phyloP scores from a whole-genome alignment of 64 coral and sea anemone species.

The Montipora capricornis region DNA sequence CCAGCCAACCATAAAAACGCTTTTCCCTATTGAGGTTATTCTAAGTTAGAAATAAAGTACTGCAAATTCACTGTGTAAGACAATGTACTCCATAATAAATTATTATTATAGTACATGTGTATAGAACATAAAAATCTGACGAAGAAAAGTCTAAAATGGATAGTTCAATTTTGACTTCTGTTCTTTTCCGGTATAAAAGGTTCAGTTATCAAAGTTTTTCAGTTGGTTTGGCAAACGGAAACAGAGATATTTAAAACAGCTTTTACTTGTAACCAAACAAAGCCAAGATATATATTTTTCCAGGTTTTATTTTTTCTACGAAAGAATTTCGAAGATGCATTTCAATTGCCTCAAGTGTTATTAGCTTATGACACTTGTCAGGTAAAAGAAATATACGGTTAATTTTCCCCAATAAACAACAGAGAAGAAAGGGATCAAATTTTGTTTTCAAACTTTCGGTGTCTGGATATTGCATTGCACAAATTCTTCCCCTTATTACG shows the following conservation, averaged over 20 bases:
- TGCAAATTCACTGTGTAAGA: too few relatives aligned
- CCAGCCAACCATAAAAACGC: too few relatives aligned
- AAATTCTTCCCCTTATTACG: conserved; percentile 5
- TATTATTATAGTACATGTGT: too few relatives aligned
- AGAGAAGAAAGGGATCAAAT: conserved; percentile 25
- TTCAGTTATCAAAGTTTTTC: background rate
- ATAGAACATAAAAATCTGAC: too few relatives aligned
- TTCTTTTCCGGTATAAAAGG: background rate
- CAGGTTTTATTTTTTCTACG: background rate
- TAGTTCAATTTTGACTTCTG: background rate
- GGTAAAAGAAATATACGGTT: background rate
- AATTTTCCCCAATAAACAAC: background rate
- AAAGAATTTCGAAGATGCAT: conserved; percentile 20
- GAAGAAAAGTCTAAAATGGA: background rate
- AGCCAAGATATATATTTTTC: background rate
- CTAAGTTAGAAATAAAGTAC: too few relatives aligned
- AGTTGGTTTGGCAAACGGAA: background rate
- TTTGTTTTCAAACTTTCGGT: conserved; percentile 28
- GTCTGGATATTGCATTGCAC: background rate
- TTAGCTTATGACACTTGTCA: background rate
- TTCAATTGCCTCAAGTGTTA: conserved; percentile 22
- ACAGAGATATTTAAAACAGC: background rate
- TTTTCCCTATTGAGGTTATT: too few relatives aligned
- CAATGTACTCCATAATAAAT: too few relatives aligned
- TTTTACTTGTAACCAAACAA: background rate